Evolutionary conservation across 2,113 vertebrate genomes (phyloP), one percentile per base, ranked within the genome.

Genomic region (Tyrannus savana): DNA sequence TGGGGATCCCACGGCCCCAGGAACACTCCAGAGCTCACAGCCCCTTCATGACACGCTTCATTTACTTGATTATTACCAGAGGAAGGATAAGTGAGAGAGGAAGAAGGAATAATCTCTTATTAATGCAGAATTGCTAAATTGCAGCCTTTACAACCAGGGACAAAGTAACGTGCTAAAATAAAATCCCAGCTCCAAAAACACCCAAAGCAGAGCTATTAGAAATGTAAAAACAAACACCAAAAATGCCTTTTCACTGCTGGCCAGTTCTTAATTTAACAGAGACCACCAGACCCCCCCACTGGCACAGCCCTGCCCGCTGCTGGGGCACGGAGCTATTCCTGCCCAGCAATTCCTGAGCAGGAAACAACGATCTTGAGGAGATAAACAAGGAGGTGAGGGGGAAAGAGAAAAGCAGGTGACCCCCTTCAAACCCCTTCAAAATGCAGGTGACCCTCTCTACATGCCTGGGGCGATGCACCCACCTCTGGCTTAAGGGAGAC

Each of bases 101-200:
- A 69, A 84, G 69, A 58, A 73, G 58, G 53, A 76, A 59, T 41
- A 46, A 83, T 90, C 56, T 56, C 87, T 89, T 80, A 89, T 87
- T 94, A 94, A 91, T 60, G 50, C 81, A 74, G 64, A 90, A 88
- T 23, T 30, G 2, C 87, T 85, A 77, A 96, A 94, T 87, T 93
- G 73, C 77, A 96, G 90, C 93, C 82, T 68, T 55, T 24, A 6
- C 23, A 62, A n/a, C 42, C 66, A 64, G 82, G 89, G 90, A 86
- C 49, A 64, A 44, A 78, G 67, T 14, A 84, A 63, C 0, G 1
- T 2, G 1, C 60, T 79, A 19, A 76, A 91, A 62, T 59, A 77
- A 91, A 94, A 77, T 9, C 50, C 59, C 52, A 42, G 12, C 67
- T 95, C 55, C 4, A 25, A 71, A 97, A 84, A n/a, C n/a, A 44